Conservation (phyloP, 2,113 vertebrate genomes). For the Oenanthe melanoleuca region DNA sequence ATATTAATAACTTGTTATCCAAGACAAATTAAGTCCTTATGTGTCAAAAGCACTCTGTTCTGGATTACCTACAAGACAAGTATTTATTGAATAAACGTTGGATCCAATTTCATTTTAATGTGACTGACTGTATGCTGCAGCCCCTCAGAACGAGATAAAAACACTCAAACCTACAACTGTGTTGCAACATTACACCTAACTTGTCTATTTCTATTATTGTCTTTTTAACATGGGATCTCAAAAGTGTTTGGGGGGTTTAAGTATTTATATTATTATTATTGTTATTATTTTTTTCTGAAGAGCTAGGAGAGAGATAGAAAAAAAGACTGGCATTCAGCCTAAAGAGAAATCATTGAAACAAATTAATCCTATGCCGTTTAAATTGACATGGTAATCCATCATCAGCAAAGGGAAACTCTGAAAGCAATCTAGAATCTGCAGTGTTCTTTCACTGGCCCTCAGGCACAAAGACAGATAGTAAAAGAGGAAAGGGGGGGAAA, state of each 20-base stretch:
- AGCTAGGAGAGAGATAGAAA: slow-evolving; percentile 73
- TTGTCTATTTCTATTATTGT: slow-evolving; percentile 79
- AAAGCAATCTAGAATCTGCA: slow-evolving; percentile 91
- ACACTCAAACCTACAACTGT: slow-evolving; percentile 64
- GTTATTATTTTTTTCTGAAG: slow-evolving; percentile 59
- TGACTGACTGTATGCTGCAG: slow-evolving; percentile 77
- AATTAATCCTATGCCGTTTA: slow-evolving; percentile 98
- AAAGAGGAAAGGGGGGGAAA: slow-evolving; percentile 37
- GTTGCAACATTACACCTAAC: slow-evolving; percentile 74
- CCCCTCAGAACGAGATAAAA: slow-evolving; percentile 76
- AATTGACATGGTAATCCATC: slow-evolving; percentile 98
- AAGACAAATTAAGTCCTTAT: slow-evolving; percentile 85
- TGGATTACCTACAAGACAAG: slow-evolving; percentile 84
- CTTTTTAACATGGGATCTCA: slow-evolving; percentile 62
- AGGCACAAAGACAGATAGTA: slow-evolving; percentile 84
- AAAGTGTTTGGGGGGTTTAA: slow-evolving; percentile 19
- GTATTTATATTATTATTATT: not conserved
- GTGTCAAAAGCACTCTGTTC: slow-evolving; percentile 79
- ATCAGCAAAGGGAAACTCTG: slow-evolving; percentile 92
- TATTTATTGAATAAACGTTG: slow-evolving; percentile 86
- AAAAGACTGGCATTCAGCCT: slow-evolving; percentile 89
- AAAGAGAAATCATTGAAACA: slow-evolving; percentile 98
- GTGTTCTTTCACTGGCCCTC: slow-evolving; percentile 86
- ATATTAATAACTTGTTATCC: slow-evolving; percentile 83
- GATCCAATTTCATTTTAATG: slow-evolving; percentile 84